Evolutionary conservation across 2,797 vertebrate genomes (phyloP).

Genomic region (Hephaestus fuliginosus): DNA sequence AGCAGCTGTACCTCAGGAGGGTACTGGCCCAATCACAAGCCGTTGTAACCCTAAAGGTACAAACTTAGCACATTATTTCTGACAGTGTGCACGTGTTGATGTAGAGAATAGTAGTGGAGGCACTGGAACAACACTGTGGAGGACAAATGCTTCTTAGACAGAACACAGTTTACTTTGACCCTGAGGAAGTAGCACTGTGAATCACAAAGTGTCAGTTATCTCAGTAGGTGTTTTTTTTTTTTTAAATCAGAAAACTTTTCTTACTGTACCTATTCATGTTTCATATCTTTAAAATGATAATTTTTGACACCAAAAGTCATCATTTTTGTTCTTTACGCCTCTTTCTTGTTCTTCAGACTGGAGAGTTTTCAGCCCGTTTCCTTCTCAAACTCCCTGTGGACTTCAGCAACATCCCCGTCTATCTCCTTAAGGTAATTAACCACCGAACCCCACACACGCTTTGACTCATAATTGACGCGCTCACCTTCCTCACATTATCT

Average conservation of each 20-base stretch:
- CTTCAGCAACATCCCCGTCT: conserved; percentile 98
- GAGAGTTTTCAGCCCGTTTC: conserved; percentile 97
- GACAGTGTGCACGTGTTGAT: not conserved
- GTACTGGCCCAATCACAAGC: not conserved
- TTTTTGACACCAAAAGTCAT: not conserved
- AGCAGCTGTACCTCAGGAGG: no score
- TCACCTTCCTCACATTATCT: not conserved
- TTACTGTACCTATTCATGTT: no score
- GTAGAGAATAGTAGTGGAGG: not conserved
- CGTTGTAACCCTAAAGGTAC: no score
- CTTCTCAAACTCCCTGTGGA: conserved; percentile 97
- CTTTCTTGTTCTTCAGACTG: conserved; percentile 69
- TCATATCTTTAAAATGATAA: not conserved
- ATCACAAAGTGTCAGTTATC: not conserved
- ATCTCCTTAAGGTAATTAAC: conserved; percentile 95
- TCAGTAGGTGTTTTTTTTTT: not conserved
- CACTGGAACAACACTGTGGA: not conserved
- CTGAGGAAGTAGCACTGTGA: no score
- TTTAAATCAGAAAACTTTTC: not conserved
- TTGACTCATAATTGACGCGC: not conserved
- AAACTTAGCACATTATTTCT: no score
- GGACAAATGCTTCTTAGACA: not conserved
- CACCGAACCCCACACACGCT: not conserved
- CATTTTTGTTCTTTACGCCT: not conserved
- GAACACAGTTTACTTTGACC: not conserved